Conservation (phyloP, 2,888 invertebrate species). For the Seira ritae region DNA sequence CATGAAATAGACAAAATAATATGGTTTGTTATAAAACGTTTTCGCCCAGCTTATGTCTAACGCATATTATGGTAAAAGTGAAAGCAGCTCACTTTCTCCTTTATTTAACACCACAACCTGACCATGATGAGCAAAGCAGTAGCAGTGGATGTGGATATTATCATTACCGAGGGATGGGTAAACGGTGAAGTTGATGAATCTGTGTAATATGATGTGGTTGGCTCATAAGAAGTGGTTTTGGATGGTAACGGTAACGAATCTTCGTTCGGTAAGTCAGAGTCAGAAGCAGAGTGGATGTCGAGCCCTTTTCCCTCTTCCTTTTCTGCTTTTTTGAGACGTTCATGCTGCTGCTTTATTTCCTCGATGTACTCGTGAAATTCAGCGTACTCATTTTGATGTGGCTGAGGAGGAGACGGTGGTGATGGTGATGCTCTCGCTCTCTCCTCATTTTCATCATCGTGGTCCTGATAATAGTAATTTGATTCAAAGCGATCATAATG, state of each 20-base stretch:
- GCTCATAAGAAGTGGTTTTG: neutral
- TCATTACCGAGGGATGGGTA: neutral
- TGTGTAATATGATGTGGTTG: neutral
- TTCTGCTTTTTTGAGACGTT: too few species aligned
- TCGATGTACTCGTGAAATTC: conserved; percentile 35
- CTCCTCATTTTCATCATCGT: conserved; percentile 1
- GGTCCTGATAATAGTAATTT: conserved; percentile 29
- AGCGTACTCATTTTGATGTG: conserved; percentile 29
- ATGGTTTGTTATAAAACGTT: too few species aligned
- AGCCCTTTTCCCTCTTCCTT: neutral
- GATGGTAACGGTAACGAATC: neutral
- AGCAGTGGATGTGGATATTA: neutral
- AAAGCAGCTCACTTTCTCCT: too few species aligned
- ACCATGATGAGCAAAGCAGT: too few species aligned
- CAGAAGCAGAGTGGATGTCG: neutral
- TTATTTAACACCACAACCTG: neutral
- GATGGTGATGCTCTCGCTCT: too few species aligned
- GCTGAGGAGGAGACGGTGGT: conserved; percentile 8
- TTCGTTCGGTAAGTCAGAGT: neutral
- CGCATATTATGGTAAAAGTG: too few species aligned
- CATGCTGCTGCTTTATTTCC: neutral
- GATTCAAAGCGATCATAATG: conserved; percentile 26
- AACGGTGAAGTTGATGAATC: conserved; percentile 4
- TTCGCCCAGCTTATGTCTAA: too few species aligned
- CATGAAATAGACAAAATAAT: too few species aligned